Evolutionary conservation across 1,140 invertebrate species (phyloP), one percentile per base, ranked within the genome.

Genomic region (Coelopa frigida): DNA sequence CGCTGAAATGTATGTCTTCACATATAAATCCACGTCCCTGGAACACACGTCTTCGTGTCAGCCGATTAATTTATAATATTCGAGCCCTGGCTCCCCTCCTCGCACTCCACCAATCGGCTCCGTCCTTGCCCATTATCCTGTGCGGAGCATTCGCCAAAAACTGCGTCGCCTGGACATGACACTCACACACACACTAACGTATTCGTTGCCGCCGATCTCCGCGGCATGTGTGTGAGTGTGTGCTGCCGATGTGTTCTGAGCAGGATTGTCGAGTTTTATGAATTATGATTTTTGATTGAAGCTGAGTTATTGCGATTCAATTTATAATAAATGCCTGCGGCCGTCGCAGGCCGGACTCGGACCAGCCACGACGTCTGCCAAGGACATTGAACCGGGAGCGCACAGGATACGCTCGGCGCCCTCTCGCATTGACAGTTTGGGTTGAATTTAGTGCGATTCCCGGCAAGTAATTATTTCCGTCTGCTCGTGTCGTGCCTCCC

Each of bases 251-350:
- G n/a, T n/a, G n/a, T n/a, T n/a, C n/a, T n/a, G n/a, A n/a, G n/a
- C n/a, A n/a, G n/a, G n/a, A n/a, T n/a, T n/a, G n/a, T n/a, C n/a
- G n/a, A n/a, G n/a, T n/a, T n/a, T n/a, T n/a, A 64, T 64, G 61
- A 64, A 64, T 64, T 64, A 64, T 64, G 61, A 64, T 64, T 64
- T 64, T 64, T 64, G 61, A 64, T 64, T 64, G 61, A 64, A 61
- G 61, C 60, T 64, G 61, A 64, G 58, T 64, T 64, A 64, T 64
- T 61, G 61, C 61, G 53, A 64, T 64, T 61, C 60, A 63, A 63
- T 63, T 63, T 63, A 63, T 62, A 60, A 63, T 61, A 61, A 61
- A 61, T 61, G 59, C 57, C 56, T n/a, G n/a, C n/a, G n/a, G n/a
- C n/a, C n/a, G n/a, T n/a, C n/a, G n/a, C n/a, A n/a, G n/a, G n/a